Base-by-base conservation (phyloP, 2,797 vertebrate genomes). In the Carcharodon carcharias region DNA sequence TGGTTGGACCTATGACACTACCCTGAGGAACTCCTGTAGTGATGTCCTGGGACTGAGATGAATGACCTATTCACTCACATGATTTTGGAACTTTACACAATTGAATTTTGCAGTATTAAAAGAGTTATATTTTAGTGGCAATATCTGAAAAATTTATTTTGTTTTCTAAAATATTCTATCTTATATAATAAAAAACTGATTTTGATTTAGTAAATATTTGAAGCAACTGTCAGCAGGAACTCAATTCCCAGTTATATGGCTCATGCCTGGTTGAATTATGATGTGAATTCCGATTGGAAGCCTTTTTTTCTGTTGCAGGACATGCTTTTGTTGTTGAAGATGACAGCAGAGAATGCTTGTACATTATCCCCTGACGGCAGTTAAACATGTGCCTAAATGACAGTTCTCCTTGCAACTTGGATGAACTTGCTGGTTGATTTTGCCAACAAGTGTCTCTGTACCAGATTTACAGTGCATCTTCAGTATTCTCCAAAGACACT, bases 201-300 rank as follows among this genome's bases (percentile, higher is more conserved):
- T 95, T 67, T 69, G 40, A 23, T 94, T 61, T 73, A 73, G 50
- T 56, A 95, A 95, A 95, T 71, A 95, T 50, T 95, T 40, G 14
- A 92, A n/a, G 89, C 35, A 93, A 93, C 35, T 11, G 18, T 65
- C n/a, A 45, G 91, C n/a, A 26, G 26, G 61, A 93, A 92, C 58
- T 92, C 89, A 63, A 18, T 92, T 92, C 58, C 35, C 89, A 92
- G 35, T 65, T 65, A 82, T 45, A 21, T 31, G 87, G 50, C 61
- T 65, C 16, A 23, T 63, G 35, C 35, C 5, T 18, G 18, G 89
- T 65, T 92, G 58, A 92, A 40, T 91, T 61, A 58, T 63, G 7
- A 61, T 92, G 35, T 92, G 56, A 54, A 89, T 91, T 93, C 61
- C 6, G 23, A 16, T 91, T 58, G 56, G n/a, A 31, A 31, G 5